Conservation (phyloP, 2,113 vertebrate genomes). For the Mirounga angustirostris region DNA sequence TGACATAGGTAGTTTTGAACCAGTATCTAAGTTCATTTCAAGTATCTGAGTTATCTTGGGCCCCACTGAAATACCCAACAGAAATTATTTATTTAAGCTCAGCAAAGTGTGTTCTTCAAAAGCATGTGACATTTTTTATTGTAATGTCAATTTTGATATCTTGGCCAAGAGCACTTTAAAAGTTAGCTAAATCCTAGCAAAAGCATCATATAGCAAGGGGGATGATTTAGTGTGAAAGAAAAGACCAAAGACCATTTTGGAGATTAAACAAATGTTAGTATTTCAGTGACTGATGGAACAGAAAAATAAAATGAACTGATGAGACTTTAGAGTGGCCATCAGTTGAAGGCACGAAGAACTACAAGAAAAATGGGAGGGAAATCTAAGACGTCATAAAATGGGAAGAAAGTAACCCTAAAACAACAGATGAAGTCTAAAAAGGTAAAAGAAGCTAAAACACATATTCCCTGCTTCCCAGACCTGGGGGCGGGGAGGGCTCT, state of each 20-base stretch:
- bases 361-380: neutral
- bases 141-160: neutral
- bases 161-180: neutral
- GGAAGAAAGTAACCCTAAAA: slow-evolving; percentile 26
- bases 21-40: slow-evolving; percentile 42
- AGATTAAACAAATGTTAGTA: neutral
- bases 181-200: neutral
- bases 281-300: neutral
- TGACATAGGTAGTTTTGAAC: neutral
- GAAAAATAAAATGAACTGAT: neutral
- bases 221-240: neutral
- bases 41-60: neutral
- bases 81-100: slow-evolving; percentile 24
- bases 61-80: neutral
- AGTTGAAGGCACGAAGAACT: slow-evolving; percentile 3
- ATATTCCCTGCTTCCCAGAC: neutral
- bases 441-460: slow-evolving; percentile 48
- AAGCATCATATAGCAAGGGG: neutral
- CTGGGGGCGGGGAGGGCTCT: fast-evolving
- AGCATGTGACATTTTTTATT: slow-evolving; percentile 50
- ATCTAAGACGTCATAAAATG: neutral
- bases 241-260: neutral
- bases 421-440: slow-evolving; percentile 64
- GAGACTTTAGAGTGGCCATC: neutral
- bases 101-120: neutral